A percentile compares a stretch with the other conserved stretches of the same genome.
Evolutionary conservation across 2,888 invertebrate species (phyloP).

Genomic region (Ditula angustiorana): DNA sequence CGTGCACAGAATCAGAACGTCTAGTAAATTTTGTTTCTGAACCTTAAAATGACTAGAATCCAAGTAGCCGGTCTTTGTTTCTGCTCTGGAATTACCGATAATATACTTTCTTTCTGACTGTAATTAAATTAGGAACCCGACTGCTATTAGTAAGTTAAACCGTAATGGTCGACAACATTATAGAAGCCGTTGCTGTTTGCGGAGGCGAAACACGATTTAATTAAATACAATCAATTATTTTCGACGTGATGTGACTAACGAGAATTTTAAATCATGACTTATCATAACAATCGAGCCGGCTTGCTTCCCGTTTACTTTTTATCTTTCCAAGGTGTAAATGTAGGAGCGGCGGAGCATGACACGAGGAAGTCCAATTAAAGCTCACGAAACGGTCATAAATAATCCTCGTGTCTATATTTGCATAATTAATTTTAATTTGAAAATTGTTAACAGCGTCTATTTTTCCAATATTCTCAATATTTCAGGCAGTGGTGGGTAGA

Average conservation of each 20-base stretch:
- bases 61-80: too few species aligned
- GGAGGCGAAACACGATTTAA: not conserved
- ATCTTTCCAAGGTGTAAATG: constrained; percentile 42
- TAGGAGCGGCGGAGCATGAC: constrained; percentile 43
- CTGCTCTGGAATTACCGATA: not conserved
- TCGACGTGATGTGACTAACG: constrained; percentile 21
- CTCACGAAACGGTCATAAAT: constrained; percentile 41
- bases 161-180: not conserved
- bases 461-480: too few species aligned
- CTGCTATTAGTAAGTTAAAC: not conserved
- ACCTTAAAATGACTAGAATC: too few species aligned
- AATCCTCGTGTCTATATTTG: constrained; percentile 4
- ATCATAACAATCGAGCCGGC: constrained; percentile 27
- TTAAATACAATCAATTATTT: constrained; percentile 11
- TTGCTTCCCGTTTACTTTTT: constrained; percentile 42
- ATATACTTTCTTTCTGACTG: too few species aligned
- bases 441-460: not conserved
- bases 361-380: constrained; percentile 46
- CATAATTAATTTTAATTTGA: not conserved
- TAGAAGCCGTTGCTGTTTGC: not conserved
- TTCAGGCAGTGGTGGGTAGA: too few species aligned
- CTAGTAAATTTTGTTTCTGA: too few species aligned
- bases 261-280: constrained; percentile 33
- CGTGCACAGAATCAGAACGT: too few species aligned
- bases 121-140: too few species aligned